Evolutionary conservation across 2,113 vertebrate genomes (phyloP).

Genomic region (Prolemur simus): DNA sequence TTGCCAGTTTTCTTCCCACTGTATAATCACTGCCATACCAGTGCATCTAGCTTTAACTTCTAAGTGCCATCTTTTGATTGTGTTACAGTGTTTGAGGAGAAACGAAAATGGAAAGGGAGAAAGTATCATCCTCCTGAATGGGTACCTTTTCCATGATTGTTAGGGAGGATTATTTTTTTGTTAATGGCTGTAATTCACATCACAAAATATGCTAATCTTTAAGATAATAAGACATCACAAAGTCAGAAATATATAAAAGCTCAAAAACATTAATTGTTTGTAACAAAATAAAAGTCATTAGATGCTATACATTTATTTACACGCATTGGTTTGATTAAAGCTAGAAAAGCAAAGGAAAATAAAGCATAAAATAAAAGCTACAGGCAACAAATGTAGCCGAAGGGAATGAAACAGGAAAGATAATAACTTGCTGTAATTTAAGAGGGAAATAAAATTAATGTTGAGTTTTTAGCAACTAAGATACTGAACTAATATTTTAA

Average conservation of each 20-base stretch:
- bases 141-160: neutral
- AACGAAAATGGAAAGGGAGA: neutral
- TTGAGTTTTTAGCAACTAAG: constrained; percentile 60
- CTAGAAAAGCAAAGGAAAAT: neutral
- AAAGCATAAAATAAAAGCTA: constrained; percentile 37
- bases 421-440: constrained; percentile 60
- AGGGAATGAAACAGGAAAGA: constrained; percentile 20
- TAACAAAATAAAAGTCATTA: neutral
- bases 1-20: neutral
- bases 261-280: neutral
- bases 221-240: neutral
- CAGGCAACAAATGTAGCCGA: constrained; percentile 54
- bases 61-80: neutral
- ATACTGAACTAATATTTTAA: constrained; percentile 67
- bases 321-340: neutral
- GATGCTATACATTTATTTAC: neutral
- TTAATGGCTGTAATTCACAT: neutral
- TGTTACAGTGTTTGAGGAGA: neutral
- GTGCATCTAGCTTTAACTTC: neutral
- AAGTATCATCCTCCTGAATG: neutral
- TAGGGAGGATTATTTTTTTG: neutral
- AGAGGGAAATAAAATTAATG: constrained; percentile 68
- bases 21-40: neutral
- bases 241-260: neutral
- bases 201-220: neutral